These are phyloP conservation scores for Pachycephus smyrnensis DNA, from an alignment of 2,888 invertebrate genomes.

Conservation along the genomic window DNA sequence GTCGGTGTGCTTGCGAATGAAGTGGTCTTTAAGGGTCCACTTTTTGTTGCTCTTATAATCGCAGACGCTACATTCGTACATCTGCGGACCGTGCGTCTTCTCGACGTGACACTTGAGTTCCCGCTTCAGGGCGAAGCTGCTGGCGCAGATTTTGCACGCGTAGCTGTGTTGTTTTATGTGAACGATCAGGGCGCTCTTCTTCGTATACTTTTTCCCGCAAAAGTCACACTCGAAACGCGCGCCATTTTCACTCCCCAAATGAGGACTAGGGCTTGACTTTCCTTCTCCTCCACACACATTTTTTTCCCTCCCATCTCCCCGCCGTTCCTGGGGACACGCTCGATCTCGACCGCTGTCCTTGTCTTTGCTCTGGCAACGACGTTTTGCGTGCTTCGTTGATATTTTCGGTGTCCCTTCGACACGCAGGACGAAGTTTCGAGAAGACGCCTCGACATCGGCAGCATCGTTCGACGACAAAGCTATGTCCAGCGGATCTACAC, in stretches of 20 bases:
- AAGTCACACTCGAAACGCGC: slow-evolving; percentile 13
- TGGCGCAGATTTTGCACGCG: slow-evolving; percentile 10
- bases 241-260: background rate
- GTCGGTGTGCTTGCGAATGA: slow-evolving; percentile 20
- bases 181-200: slow-evolving; percentile 7
- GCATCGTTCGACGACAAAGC: background rate
- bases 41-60: slow-evolving; percentile 23
- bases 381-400: background rate
- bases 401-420: background rate
- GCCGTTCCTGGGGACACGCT: background rate
- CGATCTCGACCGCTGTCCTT: background rate
- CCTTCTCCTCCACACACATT: background rate
- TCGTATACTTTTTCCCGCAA: slow-evolving; percentile 11
- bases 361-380: background rate
- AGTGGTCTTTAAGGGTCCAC: slow-evolving; percentile 21
- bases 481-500: slow-evolving; percentile 11
- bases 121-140: slow-evolving; percentile 13
- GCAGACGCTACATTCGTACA: slow-evolving; percentile 17
- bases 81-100: slow-evolving; percentile 16
- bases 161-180: slow-evolving; percentile 16
- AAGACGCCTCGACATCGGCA: background rate
- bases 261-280: no score
- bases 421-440: background rate
- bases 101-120: slow-evolving; percentile 17
- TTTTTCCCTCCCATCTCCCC: no score